Percentiles rank a stretch among this genome's conserved stretches.
phyloP scores from a whole-genome alignment of 2,888 invertebrate species.

The Meiosimyza decipiens region DNA sequence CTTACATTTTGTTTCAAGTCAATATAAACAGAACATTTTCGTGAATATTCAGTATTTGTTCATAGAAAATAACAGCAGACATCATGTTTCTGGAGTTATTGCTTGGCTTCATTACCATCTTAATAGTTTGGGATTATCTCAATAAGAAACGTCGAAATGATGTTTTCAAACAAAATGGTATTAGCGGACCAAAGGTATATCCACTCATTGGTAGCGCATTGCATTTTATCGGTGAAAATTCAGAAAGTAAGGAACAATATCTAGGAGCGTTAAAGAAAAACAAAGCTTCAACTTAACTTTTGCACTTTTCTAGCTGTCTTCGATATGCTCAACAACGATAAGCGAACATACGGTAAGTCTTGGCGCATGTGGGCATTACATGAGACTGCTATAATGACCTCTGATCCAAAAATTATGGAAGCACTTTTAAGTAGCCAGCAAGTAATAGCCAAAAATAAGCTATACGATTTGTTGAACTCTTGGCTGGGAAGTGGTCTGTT shows the following conservation, averaged over 20 bases:
- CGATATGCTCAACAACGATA: conserved; percentile 4
- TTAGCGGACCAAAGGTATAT: conserved; percentile 19
- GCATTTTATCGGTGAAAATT: conserved; percentile 18
- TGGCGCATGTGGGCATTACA: conserved; percentile 52
- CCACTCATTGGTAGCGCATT: conserved; percentile 35
- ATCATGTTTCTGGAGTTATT: conserved; percentile 36
- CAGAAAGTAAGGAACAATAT: conserved; percentile 27
- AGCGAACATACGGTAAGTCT: conserved; percentile 52
- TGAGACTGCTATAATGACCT: conserved; percentile 51
- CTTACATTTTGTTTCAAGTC: no score
- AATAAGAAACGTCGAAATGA: conserved; percentile 24
- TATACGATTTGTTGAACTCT: conserved; percentile 55
- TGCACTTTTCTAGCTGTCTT: conserved; percentile 5
- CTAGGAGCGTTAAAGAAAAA: neutral
- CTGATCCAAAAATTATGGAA: conserved; percentile 55
- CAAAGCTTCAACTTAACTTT: neutral
- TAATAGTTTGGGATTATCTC: conserved; percentile 31
- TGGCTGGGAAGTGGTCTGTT: conserved; percentile 63
- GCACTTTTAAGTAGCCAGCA: conserved; percentile 53
- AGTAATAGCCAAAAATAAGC: conserved; percentile 54
- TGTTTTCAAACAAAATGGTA: conserved; percentile 17
- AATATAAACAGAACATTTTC: no score
- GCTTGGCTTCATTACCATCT: conserved; percentile 7
- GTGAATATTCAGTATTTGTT: no score
- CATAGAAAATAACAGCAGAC: neutral